Percentiles rank a stretch among this genome's conserved stretches.
phyloP scores from a whole-genome alignment of 2,888 invertebrate species.

The Cephus spinipes region DNA sequence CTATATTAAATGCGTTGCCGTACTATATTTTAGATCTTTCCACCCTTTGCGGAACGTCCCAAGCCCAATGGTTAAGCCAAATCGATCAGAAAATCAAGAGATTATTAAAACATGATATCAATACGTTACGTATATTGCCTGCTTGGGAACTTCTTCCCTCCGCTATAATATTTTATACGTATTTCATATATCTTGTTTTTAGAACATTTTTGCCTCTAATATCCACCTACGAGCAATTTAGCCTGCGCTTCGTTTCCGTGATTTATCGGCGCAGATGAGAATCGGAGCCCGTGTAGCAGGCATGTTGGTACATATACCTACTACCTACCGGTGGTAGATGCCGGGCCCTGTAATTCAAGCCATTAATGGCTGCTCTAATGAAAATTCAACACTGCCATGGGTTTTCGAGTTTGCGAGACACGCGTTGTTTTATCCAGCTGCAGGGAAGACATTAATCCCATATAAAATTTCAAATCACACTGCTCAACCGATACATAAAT shows the following conservation, averaged over 20 bases:
- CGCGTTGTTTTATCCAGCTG: neutral
- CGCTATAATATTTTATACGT: neutral
- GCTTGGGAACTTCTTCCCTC: neutral
- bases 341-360: conserved; percentile 17
- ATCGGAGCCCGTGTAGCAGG: neutral
- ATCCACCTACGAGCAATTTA: neutral
- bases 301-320: neutral
- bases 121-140: neutral
- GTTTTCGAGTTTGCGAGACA: neutral
- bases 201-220: neutral
- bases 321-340: neutral
- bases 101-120: conserved; percentile 46
- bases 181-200: neutral
- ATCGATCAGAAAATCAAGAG: conserved; percentile 49
- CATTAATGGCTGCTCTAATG: conserved; percentile 21
- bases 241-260: neutral
- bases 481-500: neutral
- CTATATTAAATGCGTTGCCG: conserved; percentile 46
- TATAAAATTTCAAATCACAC: neutral
- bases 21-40: conserved; percentile 27
- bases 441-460: neutral
- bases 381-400: conserved; percentile 16
- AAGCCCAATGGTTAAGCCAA: conserved; percentile 23
- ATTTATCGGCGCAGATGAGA: neutral
- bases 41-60: conserved; percentile 30